Conservation (phyloP, 2,888 invertebrate genomes). For the Drosophila falleni region DNA sequence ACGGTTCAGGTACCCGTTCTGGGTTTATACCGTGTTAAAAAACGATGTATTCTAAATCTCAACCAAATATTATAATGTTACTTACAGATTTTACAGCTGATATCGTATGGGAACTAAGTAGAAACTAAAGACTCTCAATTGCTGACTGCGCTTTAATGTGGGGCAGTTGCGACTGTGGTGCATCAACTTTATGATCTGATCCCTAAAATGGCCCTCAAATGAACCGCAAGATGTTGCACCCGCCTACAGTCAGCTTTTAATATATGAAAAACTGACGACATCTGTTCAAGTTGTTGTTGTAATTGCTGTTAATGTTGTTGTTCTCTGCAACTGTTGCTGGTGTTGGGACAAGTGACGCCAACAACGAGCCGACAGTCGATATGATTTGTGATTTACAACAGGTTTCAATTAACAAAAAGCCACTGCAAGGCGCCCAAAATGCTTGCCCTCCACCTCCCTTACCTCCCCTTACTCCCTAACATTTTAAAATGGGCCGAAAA, state of each 20-base stretch:
- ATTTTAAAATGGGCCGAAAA: slow-evolving; percentile 3
- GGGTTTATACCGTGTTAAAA: too few species aligned
- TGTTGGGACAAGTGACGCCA: slow-evolving; percentile 52
- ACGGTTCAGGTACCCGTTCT: too few species aligned
- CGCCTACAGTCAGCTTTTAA: slow-evolving; percentile 35
- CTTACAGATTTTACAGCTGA: too few species aligned
- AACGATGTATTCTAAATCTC: too few species aligned
- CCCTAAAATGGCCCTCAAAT: slow-evolving; percentile 31
- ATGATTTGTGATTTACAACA: slow-evolving; percentile 81
- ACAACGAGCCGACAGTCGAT: slow-evolving; percentile 49
- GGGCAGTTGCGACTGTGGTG: background rate
- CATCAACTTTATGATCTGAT: slow-evolving; percentile 23
- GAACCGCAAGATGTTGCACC: slow-evolving; percentile 39
- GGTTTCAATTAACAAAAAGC: slow-evolving; percentile 77
- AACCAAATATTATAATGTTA: too few species aligned
- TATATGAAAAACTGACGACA: slow-evolving; percentile 73
- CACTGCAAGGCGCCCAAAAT: slow-evolving; percentile 28
- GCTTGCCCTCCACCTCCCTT: background rate
- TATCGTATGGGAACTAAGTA: background rate
- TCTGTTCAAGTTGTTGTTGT: slow-evolving; percentile 46
- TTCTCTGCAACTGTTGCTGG: slow-evolving; percentile 33
- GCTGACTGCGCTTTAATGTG: background rate
- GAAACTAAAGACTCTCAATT: background rate
- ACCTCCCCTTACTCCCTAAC: background rate
- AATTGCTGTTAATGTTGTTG: slow-evolving; percentile 27